Evolutionary conservation across 2,888 invertebrate genomes (phyloP), one percentile per base, ranked within the genome.

Genomic region (Ariolimax columbianus): DNA sequence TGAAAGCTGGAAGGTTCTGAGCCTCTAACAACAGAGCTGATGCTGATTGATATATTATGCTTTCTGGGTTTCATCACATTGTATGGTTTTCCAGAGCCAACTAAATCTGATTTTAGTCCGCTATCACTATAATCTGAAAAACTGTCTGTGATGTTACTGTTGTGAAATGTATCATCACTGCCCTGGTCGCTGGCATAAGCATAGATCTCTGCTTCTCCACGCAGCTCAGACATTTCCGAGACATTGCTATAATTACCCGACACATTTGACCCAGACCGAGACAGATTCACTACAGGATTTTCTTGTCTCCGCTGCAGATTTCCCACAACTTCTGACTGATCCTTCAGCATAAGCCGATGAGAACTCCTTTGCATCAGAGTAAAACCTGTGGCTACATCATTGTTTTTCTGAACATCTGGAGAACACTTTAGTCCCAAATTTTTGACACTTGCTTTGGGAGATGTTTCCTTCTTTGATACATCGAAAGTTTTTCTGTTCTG

Each of bases 211-310:
- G 82, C 82, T n/a, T 77, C 75, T 1, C 89, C 89, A 38, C 82
- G 86, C 7, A 90, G 89, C 82, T 93, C 92, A 17, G 91, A 90
- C 30, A 87, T 87, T 80, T 92, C 93, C 19, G 90, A 89, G 72
- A 92, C 92, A 19, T 91, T 89, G 89, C 93, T 93, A 4, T 92
- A 87, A 43, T 88, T 89, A 87, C 93, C 93, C 30, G 92, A 92
- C 36, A 89, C 88, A 72, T 63, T 51, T 26, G 85, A 85, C 19
- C 63, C 68, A 17, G 66, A 63, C 30, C 81, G 36, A 36, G 59
- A 80, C 36, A 84, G 66, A n/a, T 81, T 70, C 0, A 47, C 72
- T 1, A 0, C 26, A 19, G 14, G 51, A 7, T 82, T 43, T 40
- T 30, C 47, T 30, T 40, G 63, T 33, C 33, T 30, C 30, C 9